Base-by-base conservation (phyloP, 1,140 invertebrate genomes). In the Saccostrea cuccullata region DNA sequence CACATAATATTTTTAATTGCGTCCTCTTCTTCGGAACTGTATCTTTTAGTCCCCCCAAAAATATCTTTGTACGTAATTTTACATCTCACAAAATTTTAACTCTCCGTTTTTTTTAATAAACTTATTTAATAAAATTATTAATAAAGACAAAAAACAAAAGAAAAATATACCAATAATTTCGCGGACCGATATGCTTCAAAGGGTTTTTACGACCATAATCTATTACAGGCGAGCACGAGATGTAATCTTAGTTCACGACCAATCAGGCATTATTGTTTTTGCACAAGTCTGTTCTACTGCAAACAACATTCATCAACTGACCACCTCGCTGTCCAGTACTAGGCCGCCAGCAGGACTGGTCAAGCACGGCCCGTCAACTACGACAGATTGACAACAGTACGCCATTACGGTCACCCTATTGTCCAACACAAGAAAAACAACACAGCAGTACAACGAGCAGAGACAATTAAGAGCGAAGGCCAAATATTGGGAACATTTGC, bases 241-340 rank as follows among this genome's bases (percentile, higher is more conserved):
- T 9, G 26, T 15, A 13, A 30, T 30, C 70, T 13, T 26, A 13
- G 70, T 77, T 36, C 70, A 30, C 26, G 30, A 36, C 70, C 70
- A 77, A 77, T 77, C 70, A 26, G 70, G 2, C 30, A 77, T 77
- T 77, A 77, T 36, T 77, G 70, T 77, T 77, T 77, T 77, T 77
- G 70, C 70, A 77, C 70, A 77, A 77, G 23, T 30, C 26, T 12
- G 70, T 77, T 26, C 26, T 26, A 36, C 12, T 36, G 70, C 13
- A 77, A 77, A 40, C 70, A 40, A 26, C 26, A 36, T 77, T 36
- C 30, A 30, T 30, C 30, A 36, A 15, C 26, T 77, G 70, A 36
- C 70, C 70, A 36, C 30, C 15, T 15, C 26, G 0, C 26, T 77
- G 70, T 36, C 26, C 58, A 64, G 70, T 36, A 15, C 23, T 36